phyloP scores from a whole-genome alignment of 2,888 invertebrate genomes.

The Megalurothrips usitatus region DNA sequence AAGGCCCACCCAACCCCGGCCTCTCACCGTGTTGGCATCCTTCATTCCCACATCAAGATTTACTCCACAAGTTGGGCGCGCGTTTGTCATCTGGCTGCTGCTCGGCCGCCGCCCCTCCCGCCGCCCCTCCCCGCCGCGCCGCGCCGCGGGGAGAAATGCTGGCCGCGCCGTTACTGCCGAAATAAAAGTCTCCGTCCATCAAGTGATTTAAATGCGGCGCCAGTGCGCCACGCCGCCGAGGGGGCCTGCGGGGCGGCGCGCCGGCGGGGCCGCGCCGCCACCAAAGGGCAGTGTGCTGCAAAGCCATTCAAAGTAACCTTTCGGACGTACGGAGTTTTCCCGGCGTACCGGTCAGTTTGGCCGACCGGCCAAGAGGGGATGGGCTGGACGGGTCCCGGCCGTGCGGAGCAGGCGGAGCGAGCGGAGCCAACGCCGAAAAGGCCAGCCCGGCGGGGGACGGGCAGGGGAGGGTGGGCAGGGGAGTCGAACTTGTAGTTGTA shows the following conservation, averaged over 20 bases:
- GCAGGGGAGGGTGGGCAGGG: too few species aligned
- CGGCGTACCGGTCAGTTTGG: neutral
- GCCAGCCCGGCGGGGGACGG: too few species aligned
- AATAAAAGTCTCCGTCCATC: too few species aligned
- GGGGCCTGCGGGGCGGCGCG: neutral
- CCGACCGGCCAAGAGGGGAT: neutral
- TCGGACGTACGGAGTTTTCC: neutral
- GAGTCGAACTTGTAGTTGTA: too few species aligned
- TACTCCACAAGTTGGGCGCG: too few species aligned
- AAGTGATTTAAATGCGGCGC: too few species aligned
- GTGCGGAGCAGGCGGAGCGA: neutral
- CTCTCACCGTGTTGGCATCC: too few species aligned
- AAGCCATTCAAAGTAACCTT: conserved; percentile 21
- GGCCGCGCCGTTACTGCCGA: too few species aligned
- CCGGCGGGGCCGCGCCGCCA: neutral
- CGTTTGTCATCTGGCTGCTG: too few species aligned
- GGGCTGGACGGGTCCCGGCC: neutral
- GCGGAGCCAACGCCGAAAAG: neutral
- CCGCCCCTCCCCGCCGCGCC: neutral
- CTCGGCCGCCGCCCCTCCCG: neutral
- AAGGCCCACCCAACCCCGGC: too few species aligned
- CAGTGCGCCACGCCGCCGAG: neutral
- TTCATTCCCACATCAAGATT: too few species aligned
- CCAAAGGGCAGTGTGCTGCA: neutral
- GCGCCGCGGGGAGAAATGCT: neutral